Evolutionary conservation across 2,113 vertebrate genomes (phyloP).

Genomic region (Xiphorhynchus elegans): DNA sequence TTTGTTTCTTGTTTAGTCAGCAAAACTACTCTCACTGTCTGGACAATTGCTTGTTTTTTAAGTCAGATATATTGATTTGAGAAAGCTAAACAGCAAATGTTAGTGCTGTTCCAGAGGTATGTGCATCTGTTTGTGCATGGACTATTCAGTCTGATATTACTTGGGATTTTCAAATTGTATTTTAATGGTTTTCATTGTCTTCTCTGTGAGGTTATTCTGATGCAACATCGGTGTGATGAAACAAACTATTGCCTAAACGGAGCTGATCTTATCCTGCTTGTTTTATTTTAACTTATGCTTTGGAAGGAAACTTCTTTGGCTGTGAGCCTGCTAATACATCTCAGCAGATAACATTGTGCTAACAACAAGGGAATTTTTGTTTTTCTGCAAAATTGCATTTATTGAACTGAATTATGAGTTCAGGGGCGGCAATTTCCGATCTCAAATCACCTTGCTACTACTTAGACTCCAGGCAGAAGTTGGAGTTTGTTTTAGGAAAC

Average conservation of each 20-base stretch:
- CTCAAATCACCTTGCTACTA: constrained; percentile 63
- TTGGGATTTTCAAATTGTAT: not conserved
- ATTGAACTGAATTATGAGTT: constrained; percentile 66
- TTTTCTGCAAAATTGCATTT: constrained; percentile 62
- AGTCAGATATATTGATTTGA: not conserved
- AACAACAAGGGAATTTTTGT: constrained; percentile 49
- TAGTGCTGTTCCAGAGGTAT: not conserved
- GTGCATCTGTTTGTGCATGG: not conserved
- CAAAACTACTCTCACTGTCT: not conserved
- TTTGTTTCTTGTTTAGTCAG: not conserved
- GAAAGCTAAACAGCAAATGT: not conserved
- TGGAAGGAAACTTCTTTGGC: not conserved
- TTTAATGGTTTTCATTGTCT: not conserved
- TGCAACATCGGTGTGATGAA: not conserved
- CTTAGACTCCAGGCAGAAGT: constrained; percentile 61
- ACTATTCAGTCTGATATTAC: not conserved
- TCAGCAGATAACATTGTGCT: constrained; percentile 13
- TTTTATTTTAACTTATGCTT: not conserved
- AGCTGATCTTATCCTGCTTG: not conserved
- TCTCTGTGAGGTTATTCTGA: not conserved
- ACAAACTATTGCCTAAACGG: not conserved
- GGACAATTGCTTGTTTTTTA: not conserved
- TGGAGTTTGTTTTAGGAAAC: constrained; percentile 75
- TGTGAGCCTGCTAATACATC: not conserved
- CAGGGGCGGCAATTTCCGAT: constrained; percentile 42